Base-by-base conservation (phyloP, 2,888 invertebrate species). In the Chironomus riparius region DNA sequence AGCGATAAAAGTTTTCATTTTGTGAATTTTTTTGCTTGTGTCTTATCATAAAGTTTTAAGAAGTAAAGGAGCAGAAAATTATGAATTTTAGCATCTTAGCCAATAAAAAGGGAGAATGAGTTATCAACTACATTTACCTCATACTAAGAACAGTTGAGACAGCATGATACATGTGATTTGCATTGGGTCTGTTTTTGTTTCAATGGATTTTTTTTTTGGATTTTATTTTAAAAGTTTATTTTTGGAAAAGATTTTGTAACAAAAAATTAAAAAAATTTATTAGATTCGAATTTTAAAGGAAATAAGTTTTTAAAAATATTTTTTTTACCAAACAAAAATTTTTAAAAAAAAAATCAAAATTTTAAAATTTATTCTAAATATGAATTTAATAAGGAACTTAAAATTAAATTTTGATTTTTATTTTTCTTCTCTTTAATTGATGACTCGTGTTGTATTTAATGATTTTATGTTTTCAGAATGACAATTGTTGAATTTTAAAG, bases 111-210 rank as follows among this genome's bases (percentile, higher is more conserved):
- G 76, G 69, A 68, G 73, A 76, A 76, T 47, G 77, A 18, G n/a
- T 56, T 18, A 15, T 56, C 56, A 56, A 56, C 56, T 56, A 75
- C 79, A 80, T 81, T 91, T 92, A 93, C 93, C 92, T 92, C 92
- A 94, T 91, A 83, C 93, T 92, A 87, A 94, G 93, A 85, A 95
- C 93, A 86, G 94, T 93, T 81, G 94, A 94, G 85, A 95, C 94
- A 85, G 94, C 94, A 89, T 94, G 93, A 90, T 94, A 94, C 93
- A 94, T 94, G 91, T 94, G 94, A 89, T 94, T 93, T 89, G 83
- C 81, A 71, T 24, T 74, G 38, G 69, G 69, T 75, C 68, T 75
- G 22, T 65, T 65, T 65, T 4, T 65, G 24, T 65, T 5, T 65
- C 12, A 21, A 21, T 56, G 18, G 18, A 50, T 50, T 50, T 50